Evolutionary conservation across 64 coral and sea anemone species (phyloP).

Genomic region (Orbicella faveolata): DNA sequence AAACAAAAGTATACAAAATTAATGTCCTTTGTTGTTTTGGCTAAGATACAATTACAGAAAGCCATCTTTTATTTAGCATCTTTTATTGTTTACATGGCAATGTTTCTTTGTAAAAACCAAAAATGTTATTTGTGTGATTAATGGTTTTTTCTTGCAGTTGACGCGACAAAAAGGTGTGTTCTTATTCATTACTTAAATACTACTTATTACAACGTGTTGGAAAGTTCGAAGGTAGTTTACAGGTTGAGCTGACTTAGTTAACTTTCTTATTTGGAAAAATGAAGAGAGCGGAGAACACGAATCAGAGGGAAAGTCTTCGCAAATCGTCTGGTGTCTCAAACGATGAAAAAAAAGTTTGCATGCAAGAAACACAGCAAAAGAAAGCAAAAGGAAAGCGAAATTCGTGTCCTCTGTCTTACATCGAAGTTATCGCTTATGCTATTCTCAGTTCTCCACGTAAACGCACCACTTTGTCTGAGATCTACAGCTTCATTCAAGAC

Average conservation of each 20-base stretch:
- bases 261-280: neutral
- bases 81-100: neutral
- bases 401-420: conserved; percentile 35
- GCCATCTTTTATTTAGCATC: neutral
- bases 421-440: conserved; percentile 38
- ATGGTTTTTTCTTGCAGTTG: neutral
- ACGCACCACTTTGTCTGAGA: conserved; percentile 31
- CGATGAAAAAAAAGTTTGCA: neutral
- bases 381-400: conserved; percentile 25
- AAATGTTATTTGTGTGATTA: neutral
- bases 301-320: neutral
- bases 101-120: neutral
- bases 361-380: neutral
- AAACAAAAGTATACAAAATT: conserved; percentile 5
- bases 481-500: conserved; percentile 50
- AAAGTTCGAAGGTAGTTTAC: neutral
- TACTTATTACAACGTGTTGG: neutral
- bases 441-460: conserved; percentile 47
- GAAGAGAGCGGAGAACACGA: neutral
- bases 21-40: neutral
- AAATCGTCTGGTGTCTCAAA: neutral
- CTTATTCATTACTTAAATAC: neutral
- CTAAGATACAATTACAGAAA: neutral
- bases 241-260: neutral
- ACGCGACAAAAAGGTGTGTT: neutral